Conservation (phyloP, 1,140 invertebrate species). For the Aphidius ervi region DNA sequence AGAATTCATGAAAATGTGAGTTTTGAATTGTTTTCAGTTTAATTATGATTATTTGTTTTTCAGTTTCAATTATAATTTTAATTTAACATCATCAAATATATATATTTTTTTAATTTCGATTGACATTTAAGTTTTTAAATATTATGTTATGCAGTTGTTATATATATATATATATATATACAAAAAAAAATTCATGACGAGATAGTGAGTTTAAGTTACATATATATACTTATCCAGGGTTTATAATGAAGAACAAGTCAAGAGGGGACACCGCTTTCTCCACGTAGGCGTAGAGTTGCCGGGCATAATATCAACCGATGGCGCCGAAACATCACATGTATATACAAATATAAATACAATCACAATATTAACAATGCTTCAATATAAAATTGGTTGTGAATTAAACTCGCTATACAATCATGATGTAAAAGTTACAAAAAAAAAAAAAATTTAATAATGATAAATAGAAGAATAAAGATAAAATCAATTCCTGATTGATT, state of each 20-base stretch:
- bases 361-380: no score
- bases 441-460: no score
- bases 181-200: neutral
- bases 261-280: slow-evolving; percentile 15
- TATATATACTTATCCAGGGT: neutral
- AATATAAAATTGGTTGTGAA: no score
- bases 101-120: neutral
- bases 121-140: neutral
- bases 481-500: no score
- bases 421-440: no score
- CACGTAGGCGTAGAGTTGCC: slow-evolving; percentile 20
- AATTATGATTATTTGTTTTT: no score
- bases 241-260: slow-evolving; percentile 19
- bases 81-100: neutral
- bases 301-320: neutral
- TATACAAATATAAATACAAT: no score
- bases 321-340: neutral
- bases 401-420: no score
- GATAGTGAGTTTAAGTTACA: slow-evolving; percentile 5
- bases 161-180: slow-evolving; percentile 10
- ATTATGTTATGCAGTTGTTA: neutral
- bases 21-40: slow-evolving; percentile 7
- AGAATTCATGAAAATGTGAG: slow-evolving; percentile 44
- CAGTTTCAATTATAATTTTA: no score
- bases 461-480: no score